phyloP scores from a whole-genome alignment of 2,888 invertebrate species.

The Yponomeuta evonymella region DNA sequence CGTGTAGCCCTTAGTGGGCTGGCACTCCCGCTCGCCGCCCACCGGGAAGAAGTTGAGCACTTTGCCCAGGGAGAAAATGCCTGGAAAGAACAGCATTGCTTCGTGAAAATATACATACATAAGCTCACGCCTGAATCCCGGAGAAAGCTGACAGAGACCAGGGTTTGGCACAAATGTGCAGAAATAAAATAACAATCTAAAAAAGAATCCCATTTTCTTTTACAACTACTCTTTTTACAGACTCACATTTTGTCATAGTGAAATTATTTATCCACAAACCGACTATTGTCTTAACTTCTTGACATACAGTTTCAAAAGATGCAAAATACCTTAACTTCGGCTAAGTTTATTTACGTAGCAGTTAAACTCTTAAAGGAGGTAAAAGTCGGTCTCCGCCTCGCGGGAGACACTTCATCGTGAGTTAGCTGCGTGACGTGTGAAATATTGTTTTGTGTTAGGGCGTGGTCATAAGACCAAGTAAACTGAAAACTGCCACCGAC shows the following conservation, averaged over 20 bases:
- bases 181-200: no score
- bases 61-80: conserved; percentile 54
- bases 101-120: neutral
- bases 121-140: no score
- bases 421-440: neutral
- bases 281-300: no score
- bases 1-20: conserved; percentile 81
- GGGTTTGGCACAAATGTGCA: no score
- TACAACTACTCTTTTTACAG: no score
- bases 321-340: neutral
- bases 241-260: no score
- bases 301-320: neutral
- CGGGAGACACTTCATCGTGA: neutral
- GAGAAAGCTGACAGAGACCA: no score
- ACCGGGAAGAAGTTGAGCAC: conserved; percentile 90
- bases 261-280: no score
- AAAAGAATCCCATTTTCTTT: no score
- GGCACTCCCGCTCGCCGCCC: conserved; percentile 87
- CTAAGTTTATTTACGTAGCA: neutral
- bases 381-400: neutral
- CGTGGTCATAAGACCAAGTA: neutral
- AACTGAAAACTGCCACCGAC: neutral
- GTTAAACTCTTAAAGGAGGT: neutral
- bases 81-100: neutral
- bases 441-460: neutral